phyloP scores from a whole-genome alignment of 2,113 vertebrate species.

The western clawed frog (Xenopus tropicalis) region DNA sequence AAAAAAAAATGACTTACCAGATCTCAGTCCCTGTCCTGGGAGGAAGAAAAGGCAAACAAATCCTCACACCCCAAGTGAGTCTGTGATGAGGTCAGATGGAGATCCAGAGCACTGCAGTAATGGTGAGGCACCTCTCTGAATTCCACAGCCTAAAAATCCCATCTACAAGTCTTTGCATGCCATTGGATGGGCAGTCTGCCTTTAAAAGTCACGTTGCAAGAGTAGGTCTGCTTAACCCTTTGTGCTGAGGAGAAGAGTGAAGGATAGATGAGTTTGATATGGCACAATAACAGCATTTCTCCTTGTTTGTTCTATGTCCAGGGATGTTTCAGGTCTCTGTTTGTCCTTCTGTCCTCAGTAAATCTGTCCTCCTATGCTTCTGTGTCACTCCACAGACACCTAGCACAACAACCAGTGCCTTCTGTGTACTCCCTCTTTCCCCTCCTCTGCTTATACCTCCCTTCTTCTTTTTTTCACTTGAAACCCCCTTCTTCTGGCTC shows the following conservation, averaged over 20 bases:
- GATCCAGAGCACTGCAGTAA: constrained; percentile 29
- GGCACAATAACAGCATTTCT: constrained; percentile 13
- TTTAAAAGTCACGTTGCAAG: constrained; percentile 41
- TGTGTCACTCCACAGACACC: constrained; percentile 5
- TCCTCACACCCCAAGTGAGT: constrained; percentile 30
- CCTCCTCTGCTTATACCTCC: constrained; percentile 27
- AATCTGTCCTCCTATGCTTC: neutral
- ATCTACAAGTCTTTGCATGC: constrained; percentile 41
- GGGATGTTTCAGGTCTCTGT: neutral
- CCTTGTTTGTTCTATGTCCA: neutral
- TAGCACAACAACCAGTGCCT: constrained; percentile 18
- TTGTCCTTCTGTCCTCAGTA: neutral
- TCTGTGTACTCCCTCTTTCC: constrained; percentile 27
- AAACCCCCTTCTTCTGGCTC: constrained; percentile 30
- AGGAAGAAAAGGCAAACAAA: constrained; percentile 2
- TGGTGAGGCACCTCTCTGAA: constrained; percentile 16
- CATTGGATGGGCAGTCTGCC: constrained; percentile 45
- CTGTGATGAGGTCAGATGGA: constrained; percentile 26
- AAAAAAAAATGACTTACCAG: constrained; percentile 12
- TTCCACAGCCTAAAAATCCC: constrained; percentile 35
- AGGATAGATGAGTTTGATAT: constrained; percentile 6
- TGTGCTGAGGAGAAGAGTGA: constrained; percentile 24
- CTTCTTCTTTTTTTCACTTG: constrained; percentile 6
- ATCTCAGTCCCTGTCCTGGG: neutral
- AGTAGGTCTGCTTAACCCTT: constrained; percentile 35